A percentile compares a stretch with the other conserved stretches of the same genome.
These are phyloP conservation scores for Plestiodon gilberti DNA, from an alignment of 2,113 vertebrate genomes.

Conservation along the genomic window DNA sequence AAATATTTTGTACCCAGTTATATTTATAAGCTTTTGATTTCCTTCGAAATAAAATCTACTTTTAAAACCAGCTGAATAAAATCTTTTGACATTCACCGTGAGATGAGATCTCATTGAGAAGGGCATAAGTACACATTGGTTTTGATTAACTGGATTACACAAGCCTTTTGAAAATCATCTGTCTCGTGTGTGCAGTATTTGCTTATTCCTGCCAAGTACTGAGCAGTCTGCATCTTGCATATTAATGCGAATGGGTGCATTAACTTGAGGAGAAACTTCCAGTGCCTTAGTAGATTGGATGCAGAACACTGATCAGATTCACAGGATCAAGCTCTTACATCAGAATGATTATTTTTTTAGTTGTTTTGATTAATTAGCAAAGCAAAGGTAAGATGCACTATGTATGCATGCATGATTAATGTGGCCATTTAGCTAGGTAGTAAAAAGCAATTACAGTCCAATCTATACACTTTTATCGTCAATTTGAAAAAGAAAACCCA, in stretches of 20 bases:
- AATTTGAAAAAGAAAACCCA: background rate
- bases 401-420: constrained; percentile 12
- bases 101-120: constrained; percentile 11
- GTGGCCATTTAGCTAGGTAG: background rate
- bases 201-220: constrained; percentile 17
- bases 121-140: constrained; percentile 6
- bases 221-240: constrained; percentile 2
- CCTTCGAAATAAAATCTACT: background rate
- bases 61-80: background rate
- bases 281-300: background rate
- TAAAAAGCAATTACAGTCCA: constrained; percentile 8
- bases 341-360: background rate
- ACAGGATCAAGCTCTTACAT: background rate
- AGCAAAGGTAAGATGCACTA: constrained; percentile 22
- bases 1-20: background rate
- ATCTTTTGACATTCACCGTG: background rate
- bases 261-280: background rate
- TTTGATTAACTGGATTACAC: constrained; percentile 39
- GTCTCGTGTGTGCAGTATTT: background rate
- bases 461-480: background rate
- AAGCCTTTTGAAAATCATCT: constrained; percentile 30
- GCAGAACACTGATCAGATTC: background rate
- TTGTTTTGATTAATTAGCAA: constrained; percentile 28
- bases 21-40: background rate
- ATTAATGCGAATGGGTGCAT: constrained; percentile 6